Evolutionary conservation across 2,888 invertebrate genomes (phyloP).

Genomic region (Arctia plantaginis): DNA sequence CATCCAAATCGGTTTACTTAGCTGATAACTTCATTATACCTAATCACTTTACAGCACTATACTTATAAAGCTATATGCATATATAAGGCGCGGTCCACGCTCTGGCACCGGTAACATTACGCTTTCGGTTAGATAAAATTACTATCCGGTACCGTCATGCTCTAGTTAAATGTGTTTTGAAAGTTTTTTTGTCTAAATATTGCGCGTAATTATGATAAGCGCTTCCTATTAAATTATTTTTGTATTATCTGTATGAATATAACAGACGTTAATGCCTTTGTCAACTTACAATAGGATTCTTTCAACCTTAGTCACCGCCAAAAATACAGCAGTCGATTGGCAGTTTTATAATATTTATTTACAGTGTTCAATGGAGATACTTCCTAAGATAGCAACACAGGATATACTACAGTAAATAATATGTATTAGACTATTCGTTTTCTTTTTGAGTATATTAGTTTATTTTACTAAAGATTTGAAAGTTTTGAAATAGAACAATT

Average conservation of each 20-base stretch:
- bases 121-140: neutral
- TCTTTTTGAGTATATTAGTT: no score
- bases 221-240: neutral
- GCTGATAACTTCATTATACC: conserved; percentile 8
- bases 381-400: neutral
- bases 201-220: neutral
- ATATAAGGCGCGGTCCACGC: neutral
- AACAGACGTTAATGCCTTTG: neutral
- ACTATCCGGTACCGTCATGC: neutral
- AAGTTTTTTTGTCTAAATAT: neutral
- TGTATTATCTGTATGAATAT: neutral
- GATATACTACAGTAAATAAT: neutral
- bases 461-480: neutral
- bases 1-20: conserved; percentile 14
- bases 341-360: neutral
- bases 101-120: neutral
- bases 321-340: neutral
- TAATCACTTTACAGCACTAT: conserved; percentile 13
- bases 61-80: conserved; percentile 9
- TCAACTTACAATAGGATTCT: neutral
- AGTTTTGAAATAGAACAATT: neutral
- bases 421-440: neutral
- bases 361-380: neutral
- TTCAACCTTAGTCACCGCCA: neutral
- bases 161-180: neutral